phyloP scores from a whole-genome alignment of 1,140 invertebrate genomes.

The Drosophila nebulosa region DNA sequence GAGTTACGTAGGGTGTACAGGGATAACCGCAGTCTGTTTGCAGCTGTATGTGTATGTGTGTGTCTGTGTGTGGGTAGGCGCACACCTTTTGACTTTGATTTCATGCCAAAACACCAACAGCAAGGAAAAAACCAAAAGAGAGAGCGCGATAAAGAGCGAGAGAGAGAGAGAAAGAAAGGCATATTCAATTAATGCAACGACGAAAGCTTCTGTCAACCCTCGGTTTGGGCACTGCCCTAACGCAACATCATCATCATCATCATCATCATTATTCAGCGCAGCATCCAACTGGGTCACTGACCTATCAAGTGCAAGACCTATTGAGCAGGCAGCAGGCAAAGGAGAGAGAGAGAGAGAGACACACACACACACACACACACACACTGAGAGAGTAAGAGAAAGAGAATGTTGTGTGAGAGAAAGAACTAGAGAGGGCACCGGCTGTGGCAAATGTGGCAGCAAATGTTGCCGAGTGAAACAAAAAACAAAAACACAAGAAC shows the following conservation, averaged over 20 bases:
- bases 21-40: not conserved
- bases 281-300: conserved; percentile 70
- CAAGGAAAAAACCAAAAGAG: conserved; percentile 15
- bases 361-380: not conserved
- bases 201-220: conserved; percentile 8
- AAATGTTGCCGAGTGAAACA: conserved; percentile 55
- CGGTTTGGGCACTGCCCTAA: conserved; percentile 46
- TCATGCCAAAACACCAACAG: conserved; percentile 19
- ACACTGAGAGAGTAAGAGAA: conserved; percentile 13
- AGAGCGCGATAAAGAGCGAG: conserved; percentile 14
- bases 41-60: not conserved
- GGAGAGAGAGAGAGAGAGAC: not conserved
- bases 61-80: not conserved
- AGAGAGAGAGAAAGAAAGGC: not conserved
- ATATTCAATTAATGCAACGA: conserved; percentile 6
- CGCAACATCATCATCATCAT: conserved; percentile 42
- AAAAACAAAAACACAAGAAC: conserved; percentile 17
- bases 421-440: conserved; percentile 11
- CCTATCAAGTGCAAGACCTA: conserved; percentile 77
- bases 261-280: not conserved
- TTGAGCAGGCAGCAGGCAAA: conserved; percentile 46
- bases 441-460: conserved; percentile 49
- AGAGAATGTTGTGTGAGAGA: conserved; percentile 17
- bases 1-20: not conserved
- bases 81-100: conserved; percentile 33